Conservation (phyloP, 2,113 vertebrate species). For the Semicossyphus pulcher region DNA sequence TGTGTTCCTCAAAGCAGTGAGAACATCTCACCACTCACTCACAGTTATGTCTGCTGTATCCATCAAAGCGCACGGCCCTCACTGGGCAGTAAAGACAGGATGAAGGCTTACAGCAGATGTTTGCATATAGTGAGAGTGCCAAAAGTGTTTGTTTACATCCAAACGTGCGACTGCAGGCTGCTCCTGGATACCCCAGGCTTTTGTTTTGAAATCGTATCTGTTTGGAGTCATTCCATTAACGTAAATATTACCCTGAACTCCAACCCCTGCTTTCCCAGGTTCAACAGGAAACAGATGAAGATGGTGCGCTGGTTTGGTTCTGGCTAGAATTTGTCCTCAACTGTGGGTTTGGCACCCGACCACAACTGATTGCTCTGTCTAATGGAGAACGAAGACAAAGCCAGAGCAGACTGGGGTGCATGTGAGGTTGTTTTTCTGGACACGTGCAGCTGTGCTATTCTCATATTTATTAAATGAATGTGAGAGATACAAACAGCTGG, state of each 20-base stretch:
- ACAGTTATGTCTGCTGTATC: conserved; percentile 59
- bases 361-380: conserved; percentile 26
- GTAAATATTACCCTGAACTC: conserved; percentile 84
- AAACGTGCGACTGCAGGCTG: conserved; percentile 57
- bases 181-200: conserved; percentile 52
- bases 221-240: conserved; percentile 76
- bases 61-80: conserved; percentile 32
- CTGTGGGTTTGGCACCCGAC: conserved; percentile 47
- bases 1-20: conserved; percentile 52
- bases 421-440: conserved; percentile 36
- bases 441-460: background rate
- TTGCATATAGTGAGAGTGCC: conserved; percentile 50
- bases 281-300: conserved; percentile 83
- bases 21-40: conserved; percentile 47
- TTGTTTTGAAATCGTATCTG: conserved; percentile 81
- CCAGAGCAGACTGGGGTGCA: conserved; percentile 19
- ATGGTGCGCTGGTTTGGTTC: conserved; percentile 40
- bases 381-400: conserved; percentile 25
- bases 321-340: conserved; percentile 37
- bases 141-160: conserved; percentile 70
- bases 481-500: conserved; percentile 28
- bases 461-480: conserved; percentile 20
- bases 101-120: conserved; percentile 41
- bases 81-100: conserved; percentile 27
- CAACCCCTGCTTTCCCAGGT: conserved; percentile 75